A percentile compares a stretch with the other conserved stretches of the same genome.
phyloP scores from a whole-genome alignment of 2,113 vertebrate species.

The Furnarius figulus region DNA sequence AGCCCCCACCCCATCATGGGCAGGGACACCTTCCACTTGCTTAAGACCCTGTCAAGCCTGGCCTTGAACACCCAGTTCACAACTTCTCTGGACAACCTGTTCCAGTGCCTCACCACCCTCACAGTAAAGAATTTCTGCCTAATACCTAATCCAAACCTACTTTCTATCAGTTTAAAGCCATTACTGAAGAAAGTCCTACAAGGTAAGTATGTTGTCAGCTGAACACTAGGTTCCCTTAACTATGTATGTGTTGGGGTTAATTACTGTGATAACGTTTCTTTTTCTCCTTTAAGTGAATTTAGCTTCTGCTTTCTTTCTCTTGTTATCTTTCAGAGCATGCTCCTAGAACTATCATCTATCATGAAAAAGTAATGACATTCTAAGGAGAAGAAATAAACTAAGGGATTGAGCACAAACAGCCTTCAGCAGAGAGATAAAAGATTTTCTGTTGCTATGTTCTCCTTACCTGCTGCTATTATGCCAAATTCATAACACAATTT shows the following conservation, averaged over 20 bases:
- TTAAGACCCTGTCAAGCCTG: not conserved
- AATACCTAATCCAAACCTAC: not conserved
- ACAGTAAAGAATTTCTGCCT: not conserved
- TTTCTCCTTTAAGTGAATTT: not conserved
- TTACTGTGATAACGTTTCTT: not conserved
- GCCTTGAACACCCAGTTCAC: not conserved
- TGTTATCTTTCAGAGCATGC: slow-evolving; percentile 87
- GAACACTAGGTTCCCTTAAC: not conserved
- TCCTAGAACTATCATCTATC: slow-evolving; percentile 93
- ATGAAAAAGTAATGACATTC: slow-evolving; percentile 89
- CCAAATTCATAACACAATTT: not conserved
- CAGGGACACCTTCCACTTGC: not conserved
- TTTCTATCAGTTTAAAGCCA: not conserved
- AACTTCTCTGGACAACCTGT: not conserved
- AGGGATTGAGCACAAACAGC: not conserved
- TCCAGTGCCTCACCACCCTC: not conserved
- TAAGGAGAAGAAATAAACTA: slow-evolving; percentile 13
- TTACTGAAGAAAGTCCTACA: not conserved
- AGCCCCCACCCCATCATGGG: not conserved
- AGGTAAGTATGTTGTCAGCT: not conserved
- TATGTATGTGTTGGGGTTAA: not conserved
- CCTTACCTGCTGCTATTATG: not conserved
- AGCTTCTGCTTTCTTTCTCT: slow-evolving; percentile 43
- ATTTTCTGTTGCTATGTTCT: not conserved
- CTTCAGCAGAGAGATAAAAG: slow-evolving; percentile 1